Percentiles rank a stretch among this genome's conserved stretches.
These are phyloP conservation scores for Hylaeus volcanicus DNA, from an alignment of 1,140 invertebrate genomes.

Conservation along the genomic window DNA sequence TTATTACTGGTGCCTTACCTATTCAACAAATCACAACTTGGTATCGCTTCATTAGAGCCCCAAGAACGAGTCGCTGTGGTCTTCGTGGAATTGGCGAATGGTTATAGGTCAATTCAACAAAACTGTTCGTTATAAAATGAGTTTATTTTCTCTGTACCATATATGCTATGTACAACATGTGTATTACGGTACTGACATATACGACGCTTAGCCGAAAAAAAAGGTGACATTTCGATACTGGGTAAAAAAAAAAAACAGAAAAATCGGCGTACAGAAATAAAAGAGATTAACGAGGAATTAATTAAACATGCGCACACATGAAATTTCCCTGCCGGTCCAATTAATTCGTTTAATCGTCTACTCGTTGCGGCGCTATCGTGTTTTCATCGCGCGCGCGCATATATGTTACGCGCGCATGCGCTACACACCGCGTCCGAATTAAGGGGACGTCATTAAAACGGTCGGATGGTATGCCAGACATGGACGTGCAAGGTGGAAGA, in stretches of 20 bases:
- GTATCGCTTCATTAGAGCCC: too few species aligned
- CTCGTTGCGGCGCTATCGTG: constrained; percentile 42
- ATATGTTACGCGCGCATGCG: neutral
- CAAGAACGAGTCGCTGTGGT: neutral
- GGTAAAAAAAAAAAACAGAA: constrained; percentile 71
- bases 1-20: too few species aligned
- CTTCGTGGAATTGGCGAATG: neutral
- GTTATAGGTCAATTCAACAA: constrained; percentile 11
- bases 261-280: constrained; percentile 15
- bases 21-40: too few species aligned
- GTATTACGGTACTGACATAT: constrained; percentile 77
- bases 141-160: constrained; percentile 80
- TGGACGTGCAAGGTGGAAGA: constrained; percentile 4
- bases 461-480: constrained; percentile 18
- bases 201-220: constrained; percentile 73
- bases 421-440: neutral
- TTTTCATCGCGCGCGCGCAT: neutral
- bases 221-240: constrained; percentile 74
- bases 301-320: constrained; percentile 56
- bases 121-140: constrained; percentile 79
- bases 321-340: constrained; percentile 34
- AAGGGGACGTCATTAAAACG: constrained; percentile 50
- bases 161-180: constrained; percentile 80
- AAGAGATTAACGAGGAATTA: constrained; percentile 49
- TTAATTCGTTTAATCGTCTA: constrained; percentile 57